These are phyloP conservation scores for Graphium colonna DNA, from an alignment of 2,888 invertebrate genomes.

Conservation along the genomic window DNA sequence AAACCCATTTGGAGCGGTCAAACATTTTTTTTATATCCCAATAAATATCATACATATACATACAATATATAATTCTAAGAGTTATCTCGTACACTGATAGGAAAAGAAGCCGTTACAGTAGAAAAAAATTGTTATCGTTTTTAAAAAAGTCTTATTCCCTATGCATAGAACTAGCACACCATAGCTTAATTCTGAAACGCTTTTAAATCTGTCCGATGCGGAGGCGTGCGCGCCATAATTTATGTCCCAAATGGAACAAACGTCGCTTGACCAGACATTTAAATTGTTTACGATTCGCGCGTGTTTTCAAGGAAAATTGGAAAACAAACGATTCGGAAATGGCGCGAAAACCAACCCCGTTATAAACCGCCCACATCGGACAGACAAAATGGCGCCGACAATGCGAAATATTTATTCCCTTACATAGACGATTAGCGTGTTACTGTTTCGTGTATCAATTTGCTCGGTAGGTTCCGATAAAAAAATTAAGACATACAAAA, in stretches of 20 bases:
- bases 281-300: neutral
- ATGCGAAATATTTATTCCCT: conserved; percentile 40
- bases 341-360: neutral
- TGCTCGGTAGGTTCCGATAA: conserved; percentile 17
- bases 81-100: conserved; percentile 59
- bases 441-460: conserved; percentile 27
- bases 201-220: conserved; percentile 45
- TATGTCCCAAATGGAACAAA: neutral
- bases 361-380: conserved; percentile 35
- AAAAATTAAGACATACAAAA: conserved; percentile 15
- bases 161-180: conserved; percentile 68
- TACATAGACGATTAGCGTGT: conserved; percentile 57
- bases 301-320: too few relatives aligned
- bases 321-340: too few relatives aligned
- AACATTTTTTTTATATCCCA: conserved; percentile 41
- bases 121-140: conserved; percentile 58
- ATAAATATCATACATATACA: conserved; percentile 56
- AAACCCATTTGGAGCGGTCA: conserved; percentile 44
- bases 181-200: conserved; percentile 49
- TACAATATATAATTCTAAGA: conserved; percentile 47
- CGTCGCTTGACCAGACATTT: neutral
- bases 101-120: conserved; percentile 73
- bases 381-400: conserved; percentile 46
- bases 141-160: conserved; percentile 66
- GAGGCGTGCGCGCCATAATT: conserved; percentile 4